Conservation (phyloP, 2,888 invertebrate species). For the Maniola hyperantus region DNA sequence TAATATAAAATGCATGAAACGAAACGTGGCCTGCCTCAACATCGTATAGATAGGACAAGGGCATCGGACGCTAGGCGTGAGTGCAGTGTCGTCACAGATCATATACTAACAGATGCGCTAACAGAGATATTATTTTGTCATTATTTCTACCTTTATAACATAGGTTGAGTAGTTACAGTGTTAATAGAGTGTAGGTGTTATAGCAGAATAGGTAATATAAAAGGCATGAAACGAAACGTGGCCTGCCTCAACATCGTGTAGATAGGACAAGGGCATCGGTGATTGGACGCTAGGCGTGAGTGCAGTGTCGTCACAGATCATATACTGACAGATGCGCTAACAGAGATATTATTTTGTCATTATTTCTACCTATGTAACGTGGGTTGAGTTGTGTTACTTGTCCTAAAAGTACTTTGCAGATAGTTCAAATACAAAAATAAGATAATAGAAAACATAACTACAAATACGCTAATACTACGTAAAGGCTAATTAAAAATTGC, state of each 20-base stretch:
- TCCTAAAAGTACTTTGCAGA: too few relatives aligned
- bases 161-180: neutral
- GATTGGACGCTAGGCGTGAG: slow-evolving; percentile 61
- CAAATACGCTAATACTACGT: too few relatives aligned
- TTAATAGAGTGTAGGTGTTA: too few relatives aligned
- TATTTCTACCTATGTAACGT: neutral
- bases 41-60: slow-evolving; percentile 69
- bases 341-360: too few relatives aligned
- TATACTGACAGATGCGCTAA: too few relatives aligned
- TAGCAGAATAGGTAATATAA: too few relatives aligned
- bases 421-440: too few relatives aligned
- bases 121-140: neutral
- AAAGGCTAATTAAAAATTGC: too few relatives aligned
- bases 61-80: slow-evolving; percentile 69
- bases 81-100: slow-evolving; percentile 14
- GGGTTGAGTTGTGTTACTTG: neutral
- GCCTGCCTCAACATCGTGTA: slow-evolving; percentile 67
- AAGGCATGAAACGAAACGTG: slow-evolving; percentile 48
- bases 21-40: slow-evolving; percentile 67
- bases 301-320: slow-evolving; percentile 12
- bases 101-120: too few relatives aligned
- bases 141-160: neutral
- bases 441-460: too few relatives aligned
- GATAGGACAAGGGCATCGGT: slow-evolving; percentile 79
- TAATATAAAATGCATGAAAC: slow-evolving; percentile 47